These are phyloP conservation scores for Pandion haliaetus DNA, from an alignment of 2,113 vertebrate species.

Conservation along the genomic window DNA sequence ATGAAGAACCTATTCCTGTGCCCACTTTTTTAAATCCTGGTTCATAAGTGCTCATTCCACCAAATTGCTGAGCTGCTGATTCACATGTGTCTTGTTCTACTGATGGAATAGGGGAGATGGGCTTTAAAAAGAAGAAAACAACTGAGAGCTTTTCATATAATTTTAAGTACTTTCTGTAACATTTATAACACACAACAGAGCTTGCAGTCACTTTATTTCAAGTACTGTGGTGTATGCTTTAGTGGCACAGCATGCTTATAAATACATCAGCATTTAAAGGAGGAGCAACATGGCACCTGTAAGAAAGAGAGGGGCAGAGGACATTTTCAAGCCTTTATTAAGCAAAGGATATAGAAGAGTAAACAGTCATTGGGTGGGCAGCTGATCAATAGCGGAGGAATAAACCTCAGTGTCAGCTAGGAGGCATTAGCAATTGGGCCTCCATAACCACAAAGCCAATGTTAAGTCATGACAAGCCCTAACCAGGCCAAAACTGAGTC, in stretches of 20 bases:
- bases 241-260: not conserved
- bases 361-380: not conserved
- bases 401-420: not conserved
- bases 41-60: not conserved
- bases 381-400: not conserved
- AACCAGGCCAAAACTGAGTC: not conserved
- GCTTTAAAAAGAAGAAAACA: not conserved
- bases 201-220: constrained; percentile 5
- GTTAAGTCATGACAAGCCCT: not conserved
- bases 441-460: not conserved
- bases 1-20: constrained; percentile 44
- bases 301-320: not conserved
- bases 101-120: not conserved
- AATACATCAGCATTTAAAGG: not conserved
- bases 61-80: constrained; percentile 14
- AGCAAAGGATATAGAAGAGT: not conserved
- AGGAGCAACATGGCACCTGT: not conserved
- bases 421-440: not conserved
- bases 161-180: constrained; percentile 38
- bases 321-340: not conserved
- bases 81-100: constrained; percentile 44
- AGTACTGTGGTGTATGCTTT: not conserved
- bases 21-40: constrained; percentile 19
- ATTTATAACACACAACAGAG: constrained; percentile 16
- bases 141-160: constrained; percentile 18